phyloP scores from a whole-genome alignment of 2,888 invertebrate species.

The Latrodectus elegans region DNA sequence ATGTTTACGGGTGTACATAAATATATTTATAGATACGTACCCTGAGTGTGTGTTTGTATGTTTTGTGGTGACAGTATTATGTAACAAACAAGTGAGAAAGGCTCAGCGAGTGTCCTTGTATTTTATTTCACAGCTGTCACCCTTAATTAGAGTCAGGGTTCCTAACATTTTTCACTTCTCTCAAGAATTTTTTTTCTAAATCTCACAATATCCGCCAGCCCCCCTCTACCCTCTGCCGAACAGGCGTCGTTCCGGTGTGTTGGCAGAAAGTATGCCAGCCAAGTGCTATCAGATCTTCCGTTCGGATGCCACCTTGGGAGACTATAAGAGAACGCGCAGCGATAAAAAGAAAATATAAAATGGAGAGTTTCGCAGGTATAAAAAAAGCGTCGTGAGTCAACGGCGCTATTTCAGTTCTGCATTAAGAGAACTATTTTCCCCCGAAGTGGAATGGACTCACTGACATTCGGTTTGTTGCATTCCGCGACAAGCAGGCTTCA shows the following conservation, averaged over 20 bases:
- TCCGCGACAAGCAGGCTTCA: conserved; percentile 29
- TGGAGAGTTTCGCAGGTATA: conserved; percentile 4
- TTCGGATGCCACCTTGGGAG: background rate
- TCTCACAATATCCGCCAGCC: no score
- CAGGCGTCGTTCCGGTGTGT: conserved; percentile 13
- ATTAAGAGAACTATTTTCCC: conserved; percentile 12
- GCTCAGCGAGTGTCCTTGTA: background rate
- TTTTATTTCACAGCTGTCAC: background rate
- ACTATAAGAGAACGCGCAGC: background rate
- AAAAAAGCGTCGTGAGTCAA: conserved; percentile 23
- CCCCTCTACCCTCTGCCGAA: background rate
- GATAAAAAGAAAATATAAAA: conserved; percentile 12
- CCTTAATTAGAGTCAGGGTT: background rate
- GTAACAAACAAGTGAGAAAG: no score
- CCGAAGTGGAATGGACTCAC: conserved; percentile 41
- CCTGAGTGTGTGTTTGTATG: no score
- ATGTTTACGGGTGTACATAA: no score
- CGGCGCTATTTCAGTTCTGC: conserved; percentile 18
- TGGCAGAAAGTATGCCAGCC: conserved; percentile 30
- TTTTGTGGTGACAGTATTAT: no score
- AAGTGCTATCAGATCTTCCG: conserved; percentile 32
- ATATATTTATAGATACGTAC: no score
- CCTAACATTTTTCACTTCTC: conserved; percentile 5
- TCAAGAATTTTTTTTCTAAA: background rate
- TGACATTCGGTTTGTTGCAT: conserved; percentile 35